These are phyloP conservation scores for Lasiurus borealis DNA, from an alignment of 2,113 vertebrate genomes.

Conservation along the genomic window DNA sequence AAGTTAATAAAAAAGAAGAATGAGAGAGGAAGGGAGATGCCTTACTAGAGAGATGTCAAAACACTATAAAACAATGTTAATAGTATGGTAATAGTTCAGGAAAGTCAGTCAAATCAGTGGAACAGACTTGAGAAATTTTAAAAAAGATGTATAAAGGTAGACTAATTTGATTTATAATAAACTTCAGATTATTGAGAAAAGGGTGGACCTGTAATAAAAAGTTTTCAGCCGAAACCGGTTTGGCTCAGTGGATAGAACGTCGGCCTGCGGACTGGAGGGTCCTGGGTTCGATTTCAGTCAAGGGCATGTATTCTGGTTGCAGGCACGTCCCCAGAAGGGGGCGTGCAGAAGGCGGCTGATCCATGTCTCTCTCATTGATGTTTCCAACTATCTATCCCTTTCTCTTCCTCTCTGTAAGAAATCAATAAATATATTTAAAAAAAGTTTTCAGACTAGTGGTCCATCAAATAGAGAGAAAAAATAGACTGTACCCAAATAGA, in stretches of 20 bases:
- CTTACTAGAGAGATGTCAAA: neutral
- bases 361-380: no score
- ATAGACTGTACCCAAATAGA: neutral
- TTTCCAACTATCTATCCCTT: no score
- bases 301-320: no score
- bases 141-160: neutral
- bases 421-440: no score
- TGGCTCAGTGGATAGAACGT: no score
- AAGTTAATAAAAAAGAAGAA: neutral
- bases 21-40: neutral
- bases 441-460: neutral
- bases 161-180: neutral
- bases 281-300: no score
- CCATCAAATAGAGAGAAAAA: neutral
- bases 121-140: neutral
- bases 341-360: no score
- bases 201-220: neutral
- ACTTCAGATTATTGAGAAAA: slow-evolving; percentile 3
- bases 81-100: neutral
- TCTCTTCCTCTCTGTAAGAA: no score
- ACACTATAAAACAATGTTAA: neutral
- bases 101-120: neutral
- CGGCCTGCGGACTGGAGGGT: no score
- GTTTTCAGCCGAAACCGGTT: no score
- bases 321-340: no score